Conservation (phyloP, 2,113 vertebrate genomes). For the Oplegnathus fasciatus region DNA sequence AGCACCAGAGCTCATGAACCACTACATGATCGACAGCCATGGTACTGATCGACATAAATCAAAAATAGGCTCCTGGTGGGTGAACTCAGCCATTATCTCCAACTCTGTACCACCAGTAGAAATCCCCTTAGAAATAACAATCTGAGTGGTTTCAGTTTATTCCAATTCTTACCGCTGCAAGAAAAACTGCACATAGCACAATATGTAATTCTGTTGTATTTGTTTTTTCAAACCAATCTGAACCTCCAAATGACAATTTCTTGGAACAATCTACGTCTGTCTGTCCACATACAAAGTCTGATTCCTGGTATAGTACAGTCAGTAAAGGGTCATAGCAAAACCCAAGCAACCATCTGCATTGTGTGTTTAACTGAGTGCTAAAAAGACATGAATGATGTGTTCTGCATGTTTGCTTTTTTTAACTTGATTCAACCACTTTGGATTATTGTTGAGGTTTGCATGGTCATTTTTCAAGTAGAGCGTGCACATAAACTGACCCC, state of each 20-base stretch:
- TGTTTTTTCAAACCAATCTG: constrained; percentile 38
- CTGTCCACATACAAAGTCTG: constrained; percentile 48
- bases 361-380: constrained; percentile 50
- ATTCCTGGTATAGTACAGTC: constrained; percentile 58
- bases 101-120: constrained; percentile 12
- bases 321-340: constrained; percentile 56
- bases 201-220: constrained; percentile 15
- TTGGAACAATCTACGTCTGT: constrained; percentile 50
- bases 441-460: constrained; percentile 66
- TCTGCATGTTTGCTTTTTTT: constrained; percentile 54
- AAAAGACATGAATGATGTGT: constrained; percentile 38
- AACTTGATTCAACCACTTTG: constrained; percentile 59
- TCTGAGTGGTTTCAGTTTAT: constrained; percentile 1
- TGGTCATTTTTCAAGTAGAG: constrained; percentile 61
- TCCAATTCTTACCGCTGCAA: constrained; percentile 14
- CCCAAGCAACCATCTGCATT: constrained; percentile 48
- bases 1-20: background rate
- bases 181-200: constrained; percentile 2
- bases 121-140: constrained; percentile 39
- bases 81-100: constrained; percentile 10
- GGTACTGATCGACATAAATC: constrained; percentile 2
- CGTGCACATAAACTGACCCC: constrained; percentile 58
- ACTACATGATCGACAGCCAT: background rate
- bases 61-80: background rate
- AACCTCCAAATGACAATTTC: constrained; percentile 53